Base-by-base conservation (phyloP, 2,113 vertebrate genomes). In the Nerophis lumbriciformis region DNA sequence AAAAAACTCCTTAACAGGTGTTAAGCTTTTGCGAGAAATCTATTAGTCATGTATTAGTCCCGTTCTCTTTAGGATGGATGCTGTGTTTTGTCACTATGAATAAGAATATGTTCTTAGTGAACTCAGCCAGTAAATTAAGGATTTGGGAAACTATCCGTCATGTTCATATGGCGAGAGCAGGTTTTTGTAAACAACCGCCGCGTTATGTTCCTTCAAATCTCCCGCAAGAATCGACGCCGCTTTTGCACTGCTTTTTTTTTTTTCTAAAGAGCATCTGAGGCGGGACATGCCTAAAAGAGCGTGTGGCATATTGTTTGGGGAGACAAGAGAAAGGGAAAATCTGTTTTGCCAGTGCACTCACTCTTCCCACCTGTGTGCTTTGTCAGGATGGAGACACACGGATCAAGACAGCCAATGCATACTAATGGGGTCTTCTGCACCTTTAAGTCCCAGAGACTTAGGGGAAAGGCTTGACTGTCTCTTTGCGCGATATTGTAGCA, bases 41-140 rank as follows among this genome's bases (percentile, higher is more conserved):
- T 51, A 65, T 83, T 77, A 63, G 42, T 57, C 39, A 7, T 36
- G 54, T 58, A 59, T 75, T 61, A 72, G 66, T 63, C 59, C 72
- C 49, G 63, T 76, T 69, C 73, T 65, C 61, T 10, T 37, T 49
- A 68, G 61, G 61, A 48, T 73, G 75, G 69, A 82, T 82, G 72
- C 72, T 61, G 56, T 53, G 52, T 48, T 48, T 76, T 75, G 72
- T 76, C 73, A 75, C 71, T 50, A n/a, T 68, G 76, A 79, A 82
- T 76, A 48, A 61, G 64, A 82, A 79, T 75, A 73, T 67, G 59
- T 83, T 82, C 79, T 85, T 74, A 69, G 75, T 76, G 77, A 82
- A 81, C 62, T 75, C 66, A 79, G 71, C 75, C 83, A 80, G 76
- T 67, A 81, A 81, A 81, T 83, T 77, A 85, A 73, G 78, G 76